Base-by-base conservation (phyloP, 2,797 vertebrate genomes). In the Rhabdomys pumilio region DNA sequence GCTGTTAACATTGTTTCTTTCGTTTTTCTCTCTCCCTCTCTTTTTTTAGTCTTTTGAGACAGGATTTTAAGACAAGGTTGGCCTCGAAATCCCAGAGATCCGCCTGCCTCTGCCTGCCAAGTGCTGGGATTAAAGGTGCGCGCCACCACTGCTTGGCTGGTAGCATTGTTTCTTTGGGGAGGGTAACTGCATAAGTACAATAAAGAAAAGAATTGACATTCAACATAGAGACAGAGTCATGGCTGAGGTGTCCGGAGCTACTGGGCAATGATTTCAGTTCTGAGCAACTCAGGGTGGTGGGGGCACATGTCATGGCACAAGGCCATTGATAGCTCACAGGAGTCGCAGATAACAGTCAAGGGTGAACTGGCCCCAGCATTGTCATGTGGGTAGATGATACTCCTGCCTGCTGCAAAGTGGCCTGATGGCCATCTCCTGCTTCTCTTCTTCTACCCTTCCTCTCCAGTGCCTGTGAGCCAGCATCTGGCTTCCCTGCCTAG, bases 271-370 rank as follows among this genome's bases (percentile, higher is more conserved):
- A 47, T 31, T 29, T 44, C 41, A 31, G 75, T 38, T 69, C 26
- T 44, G 53, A 91, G 61, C 34, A 88, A 59, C 26, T 38, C 47
- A 10, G 14, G 41, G 22, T 26, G 50, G 50, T 4, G 19, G 24
- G 44, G 81, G 17, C 26, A 19, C 29, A 14, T 4, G 13, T 14
- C 72, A 10, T 2, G 2, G n/a, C 26, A 38, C 50, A 24, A 41
- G 63, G 75, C 12, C 17, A 5, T 1, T 0, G 0, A 0, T 0
- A 29, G 55, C 15, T 8, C 55, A 20, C 15, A 41, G 34, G 55
- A 80, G 29, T 11, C 72, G 22, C 34, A 15, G 53, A 41, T 13
- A n/a, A 61, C 53, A 24, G 13, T 29, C 15, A 15, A 63, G 79
- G 17, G 20, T 9, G 47, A 67, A 38, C 63, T 3, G 1, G 29